These are phyloP conservation scores for Limnephilus rhombicus DNA, from an alignment of 2,888 invertebrate species.

Conservation along the genomic window DNA sequence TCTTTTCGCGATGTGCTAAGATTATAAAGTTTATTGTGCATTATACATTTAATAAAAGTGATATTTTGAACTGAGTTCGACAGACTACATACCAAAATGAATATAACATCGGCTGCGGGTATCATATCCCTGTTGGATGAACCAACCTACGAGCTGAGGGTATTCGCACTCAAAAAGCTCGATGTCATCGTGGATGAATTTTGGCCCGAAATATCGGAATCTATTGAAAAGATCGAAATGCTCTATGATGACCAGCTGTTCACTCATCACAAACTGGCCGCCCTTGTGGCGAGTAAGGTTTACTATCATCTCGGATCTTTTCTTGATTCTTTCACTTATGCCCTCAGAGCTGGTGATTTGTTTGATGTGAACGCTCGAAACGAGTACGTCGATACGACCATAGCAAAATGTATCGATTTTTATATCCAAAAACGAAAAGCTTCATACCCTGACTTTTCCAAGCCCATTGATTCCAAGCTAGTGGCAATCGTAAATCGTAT, in stretches of 20 bases:
- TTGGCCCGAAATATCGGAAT: conserved; percentile 99
- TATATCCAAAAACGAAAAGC: conserved; percentile 93
- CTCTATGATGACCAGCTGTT: conserved; percentile 95
- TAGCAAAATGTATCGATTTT: conserved; percentile 98
- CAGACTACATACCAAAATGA: conserved; percentile 34
- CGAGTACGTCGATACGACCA: conserved; percentile 97
- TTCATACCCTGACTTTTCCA: conserved; percentile 83
- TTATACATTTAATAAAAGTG: not conserved
- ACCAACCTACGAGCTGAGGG: conserved; percentile 94
- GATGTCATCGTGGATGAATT: conserved; percentile 97
- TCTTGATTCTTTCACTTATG: conserved; percentile 97
- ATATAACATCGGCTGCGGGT: conserved; percentile 83
- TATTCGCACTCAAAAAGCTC: conserved; percentile 94
- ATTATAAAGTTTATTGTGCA: conserved; percentile 25
- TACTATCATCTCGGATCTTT: conserved; percentile 98
- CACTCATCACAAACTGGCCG: conserved; percentile 93
- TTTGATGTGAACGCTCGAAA: conserved; percentile 96
- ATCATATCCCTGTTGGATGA: conserved; percentile 97
- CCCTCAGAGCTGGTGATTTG: conserved; percentile 94
- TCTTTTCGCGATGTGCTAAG: conserved; percentile 29
- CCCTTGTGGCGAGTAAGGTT: conserved; percentile 98
- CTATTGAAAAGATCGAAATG: conserved; percentile 98
- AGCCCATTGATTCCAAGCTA: conserved; percentile 87
- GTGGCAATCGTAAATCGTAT: conserved; percentile 97
- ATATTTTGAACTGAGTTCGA: not conserved